Percentiles rank a stretch among this genome's conserved stretches.
phyloP scores from a whole-genome alignment of 2,888 invertebrate genomes.

The Drosophila borealis region DNA sequence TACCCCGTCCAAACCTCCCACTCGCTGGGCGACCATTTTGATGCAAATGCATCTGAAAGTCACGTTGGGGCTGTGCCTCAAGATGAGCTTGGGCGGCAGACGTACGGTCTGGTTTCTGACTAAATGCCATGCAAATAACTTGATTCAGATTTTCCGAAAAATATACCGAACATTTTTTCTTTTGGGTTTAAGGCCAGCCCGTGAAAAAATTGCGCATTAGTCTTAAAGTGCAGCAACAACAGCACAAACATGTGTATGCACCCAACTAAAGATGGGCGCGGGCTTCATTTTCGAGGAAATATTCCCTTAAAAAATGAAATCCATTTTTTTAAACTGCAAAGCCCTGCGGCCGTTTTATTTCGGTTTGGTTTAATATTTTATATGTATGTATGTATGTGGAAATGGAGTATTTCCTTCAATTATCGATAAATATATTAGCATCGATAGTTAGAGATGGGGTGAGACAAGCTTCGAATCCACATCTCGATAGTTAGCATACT shows the following conservation, averaged over 20 bases:
- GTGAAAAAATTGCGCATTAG: slow-evolving; percentile 26
- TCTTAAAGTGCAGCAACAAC: slow-evolving; percentile 14
- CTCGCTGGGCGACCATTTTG: slow-evolving; percentile 50
- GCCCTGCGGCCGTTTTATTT: too few relatives aligned
- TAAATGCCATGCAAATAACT: slow-evolving; percentile 72
- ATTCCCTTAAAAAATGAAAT: too few relatives aligned
- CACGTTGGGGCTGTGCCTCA: slow-evolving; percentile 40
- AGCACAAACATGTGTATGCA: neutral
- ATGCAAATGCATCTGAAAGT: slow-evolving; percentile 74
- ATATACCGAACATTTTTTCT: slow-evolving; percentile 12
- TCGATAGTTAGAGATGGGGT: too few relatives aligned
- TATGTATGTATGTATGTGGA: too few relatives aligned
- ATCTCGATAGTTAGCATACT: too few relatives aligned
- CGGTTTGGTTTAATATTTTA: too few relatives aligned
- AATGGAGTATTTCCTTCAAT: too few relatives aligned
- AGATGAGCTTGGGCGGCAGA: slow-evolving; percentile 23
- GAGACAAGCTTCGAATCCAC: too few relatives aligned
- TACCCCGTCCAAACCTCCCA: slow-evolving; percentile 4
- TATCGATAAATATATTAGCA: too few relatives aligned
- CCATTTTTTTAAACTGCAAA: too few relatives aligned
- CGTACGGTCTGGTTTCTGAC: slow-evolving; percentile 25
- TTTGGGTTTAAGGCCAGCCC: slow-evolving; percentile 7
- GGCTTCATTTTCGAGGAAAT: too few relatives aligned
- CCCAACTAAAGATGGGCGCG: too few relatives aligned
- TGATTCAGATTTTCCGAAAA: slow-evolving; percentile 51